Conservation (phyloP, 2,113 vertebrate genomes). For the Theropithecus gelada region DNA sequence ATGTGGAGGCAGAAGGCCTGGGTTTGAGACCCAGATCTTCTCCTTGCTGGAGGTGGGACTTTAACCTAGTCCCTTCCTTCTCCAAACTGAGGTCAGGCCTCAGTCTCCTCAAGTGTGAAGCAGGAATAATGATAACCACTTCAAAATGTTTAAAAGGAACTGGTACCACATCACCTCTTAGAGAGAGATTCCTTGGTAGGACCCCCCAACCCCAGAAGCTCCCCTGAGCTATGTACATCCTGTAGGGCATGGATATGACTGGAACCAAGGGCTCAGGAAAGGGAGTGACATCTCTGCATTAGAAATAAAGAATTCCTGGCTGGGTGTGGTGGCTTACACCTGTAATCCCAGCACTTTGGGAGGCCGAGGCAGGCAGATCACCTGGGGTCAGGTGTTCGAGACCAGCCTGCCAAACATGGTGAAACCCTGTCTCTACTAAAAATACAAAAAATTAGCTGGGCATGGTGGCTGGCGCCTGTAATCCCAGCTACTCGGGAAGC, state of each 20-base stretch:
- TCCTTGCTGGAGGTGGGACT: not conserved
- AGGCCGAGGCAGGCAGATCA: too few relatives aligned
- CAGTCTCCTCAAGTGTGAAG: not conserved
- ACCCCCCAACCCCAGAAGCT: not conserved
- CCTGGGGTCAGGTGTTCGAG: too few relatives aligned
- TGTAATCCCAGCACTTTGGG: too few relatives aligned
- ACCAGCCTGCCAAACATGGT: too few relatives aligned
- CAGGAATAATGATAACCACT: not conserved
- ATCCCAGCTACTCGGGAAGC: too few relatives aligned
- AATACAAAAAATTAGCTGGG: too few relatives aligned
- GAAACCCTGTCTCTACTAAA: too few relatives aligned
- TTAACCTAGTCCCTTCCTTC: not conserved
- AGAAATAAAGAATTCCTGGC: not conserved
- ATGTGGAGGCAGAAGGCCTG: not conserved
- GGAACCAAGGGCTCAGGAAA: not conserved
- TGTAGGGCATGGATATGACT: not conserved
- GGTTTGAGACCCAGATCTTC: not conserved
- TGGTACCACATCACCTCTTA: not conserved
- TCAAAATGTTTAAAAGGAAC: not conserved
- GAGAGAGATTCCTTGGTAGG: not conserved
- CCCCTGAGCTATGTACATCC: not conserved
- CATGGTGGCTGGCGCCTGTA: too few relatives aligned
- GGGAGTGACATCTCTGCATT: not conserved
- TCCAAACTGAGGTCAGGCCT: not conserved
- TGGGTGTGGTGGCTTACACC: too few relatives aligned